A percentile compares a stretch with the other conserved stretches of the same genome.
phyloP scores from a whole-genome alignment of 1,140 invertebrate species.

The Eriosoma lanigerum region DNA sequence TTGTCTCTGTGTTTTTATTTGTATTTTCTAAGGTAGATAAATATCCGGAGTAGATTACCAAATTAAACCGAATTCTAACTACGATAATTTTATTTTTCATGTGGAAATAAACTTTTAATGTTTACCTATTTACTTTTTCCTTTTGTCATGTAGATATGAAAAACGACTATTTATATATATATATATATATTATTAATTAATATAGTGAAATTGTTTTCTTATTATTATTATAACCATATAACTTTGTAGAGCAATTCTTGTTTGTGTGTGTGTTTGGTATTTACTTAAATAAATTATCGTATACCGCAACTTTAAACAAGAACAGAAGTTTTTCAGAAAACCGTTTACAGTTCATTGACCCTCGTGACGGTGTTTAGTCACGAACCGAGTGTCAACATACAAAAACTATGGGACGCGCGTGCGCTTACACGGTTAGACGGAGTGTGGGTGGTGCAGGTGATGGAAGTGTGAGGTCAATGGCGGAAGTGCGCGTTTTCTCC shows the following conservation, averaged over 20 bases:
- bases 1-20: no score
- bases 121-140: no score
- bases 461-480: slow-evolving; percentile 38
- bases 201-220: neutral
- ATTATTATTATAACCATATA: neutral
- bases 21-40: neutral
- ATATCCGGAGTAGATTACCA: slow-evolving; percentile 19
- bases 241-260: neutral
- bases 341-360: slow-evolving; percentile 42
- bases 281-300: neutral
- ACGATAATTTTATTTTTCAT: neutral
- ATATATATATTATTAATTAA: neutral
- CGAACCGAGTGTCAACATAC: slow-evolving; percentile 46
- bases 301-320: neutral
- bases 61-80: neutral
- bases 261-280: no score
- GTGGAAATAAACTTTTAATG: neutral
- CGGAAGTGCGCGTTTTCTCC: slow-evolving; percentile 28
- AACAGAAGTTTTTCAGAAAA: slow-evolving; percentile 39
- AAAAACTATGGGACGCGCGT: slow-evolving; percentile 31
- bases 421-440: neutral
- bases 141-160: no score
- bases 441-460: slow-evolving; percentile 27
- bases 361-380: slow-evolving; percentile 22
- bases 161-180: neutral